These are phyloP conservation scores for Microplitis deprimator DNA, from an alignment of 2,888 invertebrate species.

Conservation along the genomic window DNA sequence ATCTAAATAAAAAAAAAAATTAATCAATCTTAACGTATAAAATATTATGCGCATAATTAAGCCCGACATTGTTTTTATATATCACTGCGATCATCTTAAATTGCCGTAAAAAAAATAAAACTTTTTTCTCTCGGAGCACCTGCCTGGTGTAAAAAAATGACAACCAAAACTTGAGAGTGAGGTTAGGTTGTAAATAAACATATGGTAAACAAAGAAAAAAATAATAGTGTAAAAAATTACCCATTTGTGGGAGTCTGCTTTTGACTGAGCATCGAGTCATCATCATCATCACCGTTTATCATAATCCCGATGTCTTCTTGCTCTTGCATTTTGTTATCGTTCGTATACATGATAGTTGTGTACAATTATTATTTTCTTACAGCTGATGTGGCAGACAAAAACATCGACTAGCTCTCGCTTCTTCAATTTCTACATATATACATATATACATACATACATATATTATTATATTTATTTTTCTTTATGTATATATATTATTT, in stretches of 20 bases:
- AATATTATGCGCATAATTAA: not conserved
- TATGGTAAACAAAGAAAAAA: slow-evolving; percentile 32
- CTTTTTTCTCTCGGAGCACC: slow-evolving; percentile 12
- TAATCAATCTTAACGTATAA: not conserved
- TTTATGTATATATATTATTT: not conserved
- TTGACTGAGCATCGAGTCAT: slow-evolving; percentile 53
- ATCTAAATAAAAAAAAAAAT: slow-evolving; percentile 52
- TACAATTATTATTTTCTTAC: not conserved
- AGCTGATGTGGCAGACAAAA: slow-evolving; percentile 15
- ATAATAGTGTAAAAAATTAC: slow-evolving; percentile 47
- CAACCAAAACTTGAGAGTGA: not conserved
- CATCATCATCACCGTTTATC: slow-evolving; percentile 58
- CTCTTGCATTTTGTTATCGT: slow-evolving; percentile 30
- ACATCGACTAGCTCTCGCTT: slow-evolving; percentile 18
- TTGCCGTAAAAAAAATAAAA: not conserved
- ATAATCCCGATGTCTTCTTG: slow-evolving; percentile 59
- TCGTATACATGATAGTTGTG: not conserved
- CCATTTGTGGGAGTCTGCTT: slow-evolving; percentile 51
- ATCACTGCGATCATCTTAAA: not conserved
- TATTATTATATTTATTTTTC: slow-evolving; percentile 1
- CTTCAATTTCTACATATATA: not conserved
- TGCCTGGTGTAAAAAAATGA: slow-evolving; percentile 19
- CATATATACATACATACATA: not conserved
- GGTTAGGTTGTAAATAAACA: slow-evolving; percentile 34
- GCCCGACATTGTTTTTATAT: not conserved